A percentile compares a stretch with the other conserved stretches of the same genome.
phyloP scores from a whole-genome alignment of 1,140 invertebrate genomes.

The Nephotettix cincticeps region DNA sequence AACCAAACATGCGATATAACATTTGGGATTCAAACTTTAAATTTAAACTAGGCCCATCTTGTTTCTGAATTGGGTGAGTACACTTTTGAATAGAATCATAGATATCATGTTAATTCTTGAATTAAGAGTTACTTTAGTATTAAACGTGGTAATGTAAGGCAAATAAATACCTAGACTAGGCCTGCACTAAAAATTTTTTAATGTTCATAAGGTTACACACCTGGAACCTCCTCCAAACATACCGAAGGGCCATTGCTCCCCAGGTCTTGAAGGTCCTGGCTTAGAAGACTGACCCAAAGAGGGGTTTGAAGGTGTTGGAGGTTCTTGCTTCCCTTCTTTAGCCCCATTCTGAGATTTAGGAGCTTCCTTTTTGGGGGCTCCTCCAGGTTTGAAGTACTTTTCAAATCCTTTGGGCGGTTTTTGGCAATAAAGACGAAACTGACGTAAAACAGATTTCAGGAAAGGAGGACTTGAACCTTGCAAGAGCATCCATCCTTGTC shows the following conservation, averaged over 20 bases:
- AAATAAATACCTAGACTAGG: no score
- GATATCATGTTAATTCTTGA: no score
- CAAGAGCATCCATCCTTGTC: conserved; percentile 37
- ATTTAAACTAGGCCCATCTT: no score
- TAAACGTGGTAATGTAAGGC: no score
- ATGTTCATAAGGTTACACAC: conserved; percentile 11
- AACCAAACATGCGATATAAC: no score
- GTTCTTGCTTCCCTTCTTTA: conserved; percentile 19
- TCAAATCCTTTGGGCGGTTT: conserved; percentile 89
- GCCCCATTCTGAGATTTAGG: conserved; percentile 35
- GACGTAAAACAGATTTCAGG: conserved; percentile 50
- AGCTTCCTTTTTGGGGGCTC: conserved; percentile 45
- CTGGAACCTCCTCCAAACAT: conserved; percentile 38
- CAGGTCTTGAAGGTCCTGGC: conserved; percentile 3
- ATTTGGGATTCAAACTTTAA: no score
- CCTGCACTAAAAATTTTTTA: no score
- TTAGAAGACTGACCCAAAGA: conserved; percentile 9
- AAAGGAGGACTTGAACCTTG: conserved; percentile 38
- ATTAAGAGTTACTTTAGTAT: no score
- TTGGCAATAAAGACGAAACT: conserved; percentile 61
- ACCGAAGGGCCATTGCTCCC: conserved; percentile 36
- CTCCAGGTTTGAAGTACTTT: conserved; percentile 76
- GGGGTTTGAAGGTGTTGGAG: conserved; percentile 5
- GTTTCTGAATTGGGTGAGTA: no score
- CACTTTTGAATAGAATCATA: no score